These are phyloP conservation scores for Hemicentrotus pulcherrimus DNA, from an alignment of 35 echinoderm and acorn worm species.

Conservation along the genomic window DNA sequence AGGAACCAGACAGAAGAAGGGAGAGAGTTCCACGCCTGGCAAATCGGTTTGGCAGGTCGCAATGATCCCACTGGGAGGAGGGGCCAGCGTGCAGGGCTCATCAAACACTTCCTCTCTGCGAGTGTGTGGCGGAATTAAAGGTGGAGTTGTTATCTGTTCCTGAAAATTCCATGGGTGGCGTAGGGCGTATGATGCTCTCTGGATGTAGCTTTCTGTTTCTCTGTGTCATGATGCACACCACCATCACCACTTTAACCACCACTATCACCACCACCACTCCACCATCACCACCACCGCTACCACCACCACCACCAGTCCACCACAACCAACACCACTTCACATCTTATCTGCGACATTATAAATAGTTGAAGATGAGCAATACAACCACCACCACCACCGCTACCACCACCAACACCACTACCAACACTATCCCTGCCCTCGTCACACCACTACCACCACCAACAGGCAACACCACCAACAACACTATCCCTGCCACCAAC, in stretches of 20 bases:
- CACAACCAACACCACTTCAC: too few species aligned
- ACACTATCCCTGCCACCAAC: too few species aligned
- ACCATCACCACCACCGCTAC: background rate
- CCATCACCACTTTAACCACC: background rate
- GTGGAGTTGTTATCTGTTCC: background rate
- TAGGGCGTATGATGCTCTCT: too few species aligned
- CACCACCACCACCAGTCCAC: background rate
- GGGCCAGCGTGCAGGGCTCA: background rate
- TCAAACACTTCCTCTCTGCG: constrained; percentile 30
- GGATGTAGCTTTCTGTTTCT: too few species aligned
- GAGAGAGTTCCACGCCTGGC: constrained; percentile 2
- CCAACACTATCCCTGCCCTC: background rate
- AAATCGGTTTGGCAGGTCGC: constrained; percentile 34
- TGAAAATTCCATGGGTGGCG: background rate
- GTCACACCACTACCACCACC: too few species aligned
- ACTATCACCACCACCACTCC: background rate
- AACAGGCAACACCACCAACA: too few species aligned
- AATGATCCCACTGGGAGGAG: constrained; percentile 28
- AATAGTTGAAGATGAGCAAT: too few species aligned
- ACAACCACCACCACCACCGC: background rate
- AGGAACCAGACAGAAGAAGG: constrained; percentile 13
- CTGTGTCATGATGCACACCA: background rate
- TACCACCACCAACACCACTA: background rate
- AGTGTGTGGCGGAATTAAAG: background rate
- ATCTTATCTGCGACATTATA: too few species aligned